Evolutionary conservation across 2,113 vertebrate genomes (phyloP).

Genomic region (Anguilla rostrata): DNA sequence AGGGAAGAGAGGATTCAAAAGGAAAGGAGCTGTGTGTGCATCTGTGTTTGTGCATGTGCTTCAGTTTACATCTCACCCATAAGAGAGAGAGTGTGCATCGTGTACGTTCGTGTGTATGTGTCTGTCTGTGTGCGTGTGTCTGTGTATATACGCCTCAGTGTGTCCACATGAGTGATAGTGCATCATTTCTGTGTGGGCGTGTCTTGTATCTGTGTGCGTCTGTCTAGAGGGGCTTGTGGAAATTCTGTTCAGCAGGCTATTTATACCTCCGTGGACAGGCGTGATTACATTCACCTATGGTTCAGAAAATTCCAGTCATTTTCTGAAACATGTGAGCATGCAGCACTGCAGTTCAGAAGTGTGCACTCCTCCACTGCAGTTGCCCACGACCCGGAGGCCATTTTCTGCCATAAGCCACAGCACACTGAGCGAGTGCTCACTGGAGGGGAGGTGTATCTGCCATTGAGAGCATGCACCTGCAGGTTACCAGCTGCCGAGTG

Average conservation of each 20-base stretch:
- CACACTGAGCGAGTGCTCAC: not conserved
- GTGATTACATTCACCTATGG: not conserved
- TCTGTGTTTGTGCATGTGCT: no score
- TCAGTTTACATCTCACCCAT: no score
- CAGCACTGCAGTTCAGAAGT: not conserved
- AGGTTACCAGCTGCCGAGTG: not conserved
- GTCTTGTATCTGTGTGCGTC: not conserved
- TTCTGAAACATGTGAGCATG: no score
- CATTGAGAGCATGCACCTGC: no score
- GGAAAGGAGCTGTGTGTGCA: no score
- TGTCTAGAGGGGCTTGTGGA: not conserved
- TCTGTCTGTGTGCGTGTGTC: not conserved
- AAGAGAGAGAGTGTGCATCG: no score
- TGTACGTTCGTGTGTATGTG: no score
- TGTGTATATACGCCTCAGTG: not conserved
- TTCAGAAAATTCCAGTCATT: not conserved
- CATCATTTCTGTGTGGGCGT: no score
- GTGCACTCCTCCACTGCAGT: not conserved
- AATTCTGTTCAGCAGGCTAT: conserved; percentile 1
- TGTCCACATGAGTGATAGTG: not conserved
- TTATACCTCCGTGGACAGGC: not conserved
- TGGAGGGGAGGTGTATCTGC: not conserved
- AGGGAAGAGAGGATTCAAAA: no score
- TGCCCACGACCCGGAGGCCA: not conserved
- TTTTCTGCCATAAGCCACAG: not conserved